Evolutionary conservation across 2,113 vertebrate species (phyloP).

Genomic region (Greenwoodochromis staneri): DNA sequence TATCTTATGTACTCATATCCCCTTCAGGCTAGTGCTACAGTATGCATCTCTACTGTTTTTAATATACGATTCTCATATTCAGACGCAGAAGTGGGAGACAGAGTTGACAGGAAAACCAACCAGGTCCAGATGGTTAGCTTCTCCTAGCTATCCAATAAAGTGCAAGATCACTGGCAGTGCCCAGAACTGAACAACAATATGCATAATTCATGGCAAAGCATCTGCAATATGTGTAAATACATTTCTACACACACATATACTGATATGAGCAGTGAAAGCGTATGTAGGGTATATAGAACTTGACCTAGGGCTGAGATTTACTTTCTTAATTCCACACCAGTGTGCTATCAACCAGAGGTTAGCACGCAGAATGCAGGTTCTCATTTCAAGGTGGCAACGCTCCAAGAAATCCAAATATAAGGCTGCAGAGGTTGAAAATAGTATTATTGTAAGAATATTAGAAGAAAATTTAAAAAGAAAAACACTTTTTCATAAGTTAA

Average conservation of each 20-base stretch:
- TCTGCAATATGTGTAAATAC: slow-evolving; percentile 41
- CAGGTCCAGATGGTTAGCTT: slow-evolving; percentile 14
- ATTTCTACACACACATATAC: background rate
- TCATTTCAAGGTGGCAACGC: background rate
- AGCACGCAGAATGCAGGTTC: background rate
- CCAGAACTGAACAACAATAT: slow-evolving; percentile 25
- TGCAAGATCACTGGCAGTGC: slow-evolving; percentile 1
- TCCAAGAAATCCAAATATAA: background rate
- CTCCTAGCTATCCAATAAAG: slow-evolving; percentile 15
- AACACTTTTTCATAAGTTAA: background rate
- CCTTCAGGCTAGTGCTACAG: background rate
- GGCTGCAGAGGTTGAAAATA: background rate
- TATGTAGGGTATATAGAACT: slow-evolving; percentile 33
- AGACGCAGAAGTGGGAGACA: background rate
- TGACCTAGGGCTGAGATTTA: background rate
- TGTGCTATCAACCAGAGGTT: slow-evolving; percentile 34
- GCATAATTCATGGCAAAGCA: slow-evolving; percentile 45
- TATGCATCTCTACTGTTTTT: background rate
- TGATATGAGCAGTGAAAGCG: background rate
- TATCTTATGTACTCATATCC: background rate
- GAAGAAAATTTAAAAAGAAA: background rate
- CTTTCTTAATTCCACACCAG: slow-evolving; percentile 24
- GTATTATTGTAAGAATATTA: background rate
- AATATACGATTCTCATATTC: background rate
- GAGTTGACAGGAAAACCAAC: slow-evolving; percentile 11